Evolutionary conservation across 2,113 vertebrate genomes (phyloP), one percentile per base, ranked within the genome.

Genomic region (Opisthocomus hoazin): DNA sequence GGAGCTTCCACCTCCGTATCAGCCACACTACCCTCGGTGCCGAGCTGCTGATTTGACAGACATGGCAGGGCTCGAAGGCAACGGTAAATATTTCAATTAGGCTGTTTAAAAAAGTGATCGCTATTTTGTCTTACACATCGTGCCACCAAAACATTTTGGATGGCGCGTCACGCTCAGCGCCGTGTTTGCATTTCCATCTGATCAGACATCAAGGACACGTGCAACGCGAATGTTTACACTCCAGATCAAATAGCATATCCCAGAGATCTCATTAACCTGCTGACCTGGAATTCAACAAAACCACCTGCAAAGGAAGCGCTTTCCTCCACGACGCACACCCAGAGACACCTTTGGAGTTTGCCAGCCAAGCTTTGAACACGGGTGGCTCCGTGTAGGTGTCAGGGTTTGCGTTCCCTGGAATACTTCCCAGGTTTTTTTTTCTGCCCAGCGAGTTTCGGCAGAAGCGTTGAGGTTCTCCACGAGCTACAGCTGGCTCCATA

Each of bases 211-310:
- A 57, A 81, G 93, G 84, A 90, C 84, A 45, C 50, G 68, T 64
- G 96, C 97, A 94, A 97, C 94, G 90, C 2, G 48, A 51, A 17
- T 81, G 95, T 94, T 97, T 96, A 93, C 91, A 90, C 76, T 95
- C 90, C 88, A 85, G 96, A 96, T 96, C 73, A 84, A 94, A 84
- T 64, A 48, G 23, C 87, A 71, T 45, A 87, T 94, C 92, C 92
- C 87, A 81, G 77, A 54, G 53, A 97, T 94, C 95, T 95, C 92
- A 93, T 96, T 96, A 97, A 96, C 94, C 94, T 94, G 84, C 81
- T 77, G 91, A 95, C 94, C 94, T 89, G 80, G 74, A 93, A 96
- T 92, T 61, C 85, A 97, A 94, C 82, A 91, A 85, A 95, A 77
- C 89, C 95, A 97, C 87, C 90, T 94, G 89, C 54, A 94, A 65